Conservation (phyloP, 1,140 invertebrate genomes). For the Belonocnema kinseyi region DNA sequence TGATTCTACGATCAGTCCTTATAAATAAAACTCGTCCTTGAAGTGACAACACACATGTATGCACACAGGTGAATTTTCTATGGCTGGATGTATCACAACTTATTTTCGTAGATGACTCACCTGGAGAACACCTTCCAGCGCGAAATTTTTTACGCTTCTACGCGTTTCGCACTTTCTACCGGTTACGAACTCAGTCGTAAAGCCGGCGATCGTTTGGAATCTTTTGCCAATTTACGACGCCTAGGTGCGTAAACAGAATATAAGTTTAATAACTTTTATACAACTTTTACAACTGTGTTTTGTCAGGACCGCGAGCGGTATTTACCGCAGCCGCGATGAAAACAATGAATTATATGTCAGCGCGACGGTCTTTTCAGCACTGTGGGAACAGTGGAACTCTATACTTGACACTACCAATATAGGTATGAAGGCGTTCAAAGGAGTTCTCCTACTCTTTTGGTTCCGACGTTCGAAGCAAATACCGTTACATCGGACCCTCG, state of each 20-base stretch:
- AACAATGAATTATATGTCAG: not conserved
- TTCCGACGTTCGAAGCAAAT: slow-evolving; percentile 5
- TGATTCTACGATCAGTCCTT: not conserved
- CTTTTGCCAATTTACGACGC: not conserved
- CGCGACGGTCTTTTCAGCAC: slow-evolving; percentile 39
- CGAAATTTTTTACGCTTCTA: slow-evolving; percentile 30
- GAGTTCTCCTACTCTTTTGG: slow-evolving; percentile 29
- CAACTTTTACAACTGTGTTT: too few relatives aligned
- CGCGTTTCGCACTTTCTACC: slow-evolving; percentile 17
- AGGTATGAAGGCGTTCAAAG: slow-evolving; percentile 34
- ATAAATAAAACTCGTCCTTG: slow-evolving; percentile 16
- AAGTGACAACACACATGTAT: not conserved
- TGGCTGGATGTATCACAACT: not conserved
- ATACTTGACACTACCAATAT: slow-evolving; percentile 40
- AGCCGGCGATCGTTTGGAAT: not conserved
- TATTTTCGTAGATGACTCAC: slow-evolving; percentile 48
- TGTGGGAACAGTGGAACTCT: not conserved
- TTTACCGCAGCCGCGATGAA: not conserved
- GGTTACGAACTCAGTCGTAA: not conserved
- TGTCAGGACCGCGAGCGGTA: not conserved
- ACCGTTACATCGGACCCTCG: slow-evolving; percentile 9
- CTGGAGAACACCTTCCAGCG: slow-evolving; percentile 34
- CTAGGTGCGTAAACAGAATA: not conserved
- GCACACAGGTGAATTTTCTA: not conserved
- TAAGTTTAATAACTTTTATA: not conserved